Evolutionary conservation across 1,140 invertebrate species (phyloP).

Genomic region (Phthorimaea operculella): DNA sequence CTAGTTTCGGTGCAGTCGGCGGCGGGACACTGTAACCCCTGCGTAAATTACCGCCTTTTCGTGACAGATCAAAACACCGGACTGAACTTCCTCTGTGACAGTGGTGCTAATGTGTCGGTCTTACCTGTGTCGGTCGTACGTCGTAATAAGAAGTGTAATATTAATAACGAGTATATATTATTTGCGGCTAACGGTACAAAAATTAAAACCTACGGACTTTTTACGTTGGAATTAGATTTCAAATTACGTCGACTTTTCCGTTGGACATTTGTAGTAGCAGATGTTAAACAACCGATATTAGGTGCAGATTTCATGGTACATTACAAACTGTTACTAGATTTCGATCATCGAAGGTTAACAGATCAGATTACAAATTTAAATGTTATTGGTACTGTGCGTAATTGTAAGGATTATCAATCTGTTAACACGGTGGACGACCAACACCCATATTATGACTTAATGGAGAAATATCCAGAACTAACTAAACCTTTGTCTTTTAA

Average conservation of each 20-base stretch:
- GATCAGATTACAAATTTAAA: slow-evolving; percentile 15
- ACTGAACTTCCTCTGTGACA: neutral
- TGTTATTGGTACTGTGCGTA: neutral
- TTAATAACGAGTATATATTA: neutral
- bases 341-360: slow-evolving; percentile 23
- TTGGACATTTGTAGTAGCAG: slow-evolving; percentile 1
- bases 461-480: no score
- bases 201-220: neutral
- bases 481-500: no score
- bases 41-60: neutral
- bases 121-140: neutral
- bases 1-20: neutral
- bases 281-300: slow-evolving; percentile 9
- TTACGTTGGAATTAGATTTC: neutral
- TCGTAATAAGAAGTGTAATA: neutral
- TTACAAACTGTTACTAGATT: slow-evolving; percentile 33
- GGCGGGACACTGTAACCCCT: no score
- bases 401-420: neutral
- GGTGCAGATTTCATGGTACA: slow-evolving; percentile 30
- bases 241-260: neutral
- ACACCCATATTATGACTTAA: no score
- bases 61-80: neutral
- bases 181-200: neutral
- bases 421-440: no score
- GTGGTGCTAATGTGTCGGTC: neutral